phyloP scores from a whole-genome alignment of 2,797 vertebrate genomes.

The Brotula barbata region DNA sequence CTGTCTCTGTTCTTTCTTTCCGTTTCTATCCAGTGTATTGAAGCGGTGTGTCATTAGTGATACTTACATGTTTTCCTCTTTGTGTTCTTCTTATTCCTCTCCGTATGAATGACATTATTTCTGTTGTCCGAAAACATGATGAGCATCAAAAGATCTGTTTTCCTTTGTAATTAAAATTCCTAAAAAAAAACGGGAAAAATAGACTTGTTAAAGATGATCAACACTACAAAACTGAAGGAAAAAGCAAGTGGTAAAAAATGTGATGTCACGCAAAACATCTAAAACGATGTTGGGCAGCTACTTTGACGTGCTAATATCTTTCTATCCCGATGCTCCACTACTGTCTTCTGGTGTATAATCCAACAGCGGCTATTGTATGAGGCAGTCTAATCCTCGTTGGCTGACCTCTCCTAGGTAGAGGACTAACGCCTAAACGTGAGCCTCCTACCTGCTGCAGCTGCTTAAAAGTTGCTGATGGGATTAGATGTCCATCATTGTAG shows the following conservation, averaged over 20 bases:
- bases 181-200: slow-evolving; percentile 1
- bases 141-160: not conserved
- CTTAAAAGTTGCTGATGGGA: slow-evolving; percentile 44
- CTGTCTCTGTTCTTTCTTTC: too few species aligned
- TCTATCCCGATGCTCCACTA: slow-evolving; percentile 2
- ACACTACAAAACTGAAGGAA: not conserved
- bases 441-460: slow-evolving; percentile 22
- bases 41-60: not conserved
- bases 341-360: slow-evolving; percentile 50
- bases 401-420: slow-evolving; percentile 63
- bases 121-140: slow-evolving; percentile 67
- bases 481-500: slow-evolving; percentile 41
- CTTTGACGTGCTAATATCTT: too few species aligned
- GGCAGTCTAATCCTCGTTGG: slow-evolving; percentile 52
- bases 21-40: too few species aligned
- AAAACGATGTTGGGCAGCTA: too few species aligned
- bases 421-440: slow-evolving; percentile 47
- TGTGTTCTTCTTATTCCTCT: slow-evolving; percentile 57
- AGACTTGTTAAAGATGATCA: slow-evolving; percentile 1
- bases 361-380: slow-evolving; percentile 25
- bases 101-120: slow-evolving; percentile 38
- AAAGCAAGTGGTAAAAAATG: not conserved
- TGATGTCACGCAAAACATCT: not conserved
- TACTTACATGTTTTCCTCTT: slow-evolving; percentile 73
- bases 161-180: slow-evolving; percentile 4